A percentile compares a stretch with the other conserved stretches of the same genome.
Evolutionary conservation across 1,140 invertebrate genomes (phyloP).

Genomic region (Physella acuta): DNA sequence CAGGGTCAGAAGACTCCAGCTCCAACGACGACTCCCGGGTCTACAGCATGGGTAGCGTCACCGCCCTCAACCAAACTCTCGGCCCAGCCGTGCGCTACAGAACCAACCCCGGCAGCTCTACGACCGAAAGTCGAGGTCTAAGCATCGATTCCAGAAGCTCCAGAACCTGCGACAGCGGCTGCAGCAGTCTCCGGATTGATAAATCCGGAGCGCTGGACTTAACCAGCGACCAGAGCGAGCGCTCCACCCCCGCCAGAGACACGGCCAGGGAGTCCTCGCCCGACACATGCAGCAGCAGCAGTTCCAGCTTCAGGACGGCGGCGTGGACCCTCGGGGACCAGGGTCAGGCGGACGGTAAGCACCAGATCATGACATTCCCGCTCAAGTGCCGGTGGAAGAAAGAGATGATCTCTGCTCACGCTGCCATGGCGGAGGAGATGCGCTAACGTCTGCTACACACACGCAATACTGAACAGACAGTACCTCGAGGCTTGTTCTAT

Average conservation of each 20-base stretch:
- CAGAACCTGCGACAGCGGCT: neutral
- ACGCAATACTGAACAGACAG: too few species aligned
- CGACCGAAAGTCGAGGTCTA: neutral
- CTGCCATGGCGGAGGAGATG: too few species aligned
- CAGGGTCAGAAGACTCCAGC: constrained; percentile 17
- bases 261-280: constrained; percentile 13
- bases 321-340: too few species aligned
- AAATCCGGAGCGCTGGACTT: constrained; percentile 4
- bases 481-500: too few species aligned
- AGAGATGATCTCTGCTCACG: constrained; percentile 5
- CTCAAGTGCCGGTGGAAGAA: constrained; percentile 14
- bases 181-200: neutral
- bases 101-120: neutral
- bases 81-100: neutral
- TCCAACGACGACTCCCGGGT: constrained; percentile 7
- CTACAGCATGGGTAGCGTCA: neutral
- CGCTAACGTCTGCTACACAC: too few species aligned
- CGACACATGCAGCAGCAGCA: neutral
- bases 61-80: neutral
- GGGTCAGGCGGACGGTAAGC: too few species aligned
- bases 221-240: constrained; percentile 3
- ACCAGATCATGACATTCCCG: constrained; percentile 4
- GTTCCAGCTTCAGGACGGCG: too few species aligned
- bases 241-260: neutral
- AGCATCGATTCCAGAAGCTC: neutral